A percentile compares a stretch with the other conserved stretches of the same genome.
Evolutionary conservation across 2,797 vertebrate species (phyloP).

Genomic region (Hydrolagus colliei): DNA sequence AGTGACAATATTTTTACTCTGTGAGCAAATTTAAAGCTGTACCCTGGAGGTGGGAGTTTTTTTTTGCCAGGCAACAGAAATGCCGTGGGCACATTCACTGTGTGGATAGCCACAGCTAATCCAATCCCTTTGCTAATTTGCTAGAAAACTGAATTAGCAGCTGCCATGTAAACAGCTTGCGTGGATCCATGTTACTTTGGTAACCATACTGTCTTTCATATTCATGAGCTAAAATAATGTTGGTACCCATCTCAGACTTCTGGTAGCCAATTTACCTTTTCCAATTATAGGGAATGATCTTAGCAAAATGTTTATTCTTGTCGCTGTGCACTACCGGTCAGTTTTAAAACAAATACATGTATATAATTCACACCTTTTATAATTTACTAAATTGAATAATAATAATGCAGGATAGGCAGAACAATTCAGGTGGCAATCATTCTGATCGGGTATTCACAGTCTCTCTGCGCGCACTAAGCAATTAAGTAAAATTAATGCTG

Average conservation of each 20-base stretch:
- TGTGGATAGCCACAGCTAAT: background rate
- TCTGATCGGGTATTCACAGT: background rate
- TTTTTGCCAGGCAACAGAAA: background rate
- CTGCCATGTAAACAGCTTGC: background rate
- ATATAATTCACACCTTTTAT: background rate
- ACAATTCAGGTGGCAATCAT: background rate
- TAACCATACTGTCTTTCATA: background rate
- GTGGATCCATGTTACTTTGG: background rate
- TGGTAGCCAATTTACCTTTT: background rate
- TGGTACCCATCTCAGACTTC: background rate
- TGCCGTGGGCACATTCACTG: background rate
- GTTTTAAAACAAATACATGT: background rate
- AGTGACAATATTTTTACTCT: background rate
- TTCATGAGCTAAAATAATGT: too few species aligned
- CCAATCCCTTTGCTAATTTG: background rate
- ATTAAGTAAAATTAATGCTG: background rate
- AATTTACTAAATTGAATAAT: background rate
- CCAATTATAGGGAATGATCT: background rate
- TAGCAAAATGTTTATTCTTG: background rate
- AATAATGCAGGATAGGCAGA: background rate
- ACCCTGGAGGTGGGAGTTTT: background rate
- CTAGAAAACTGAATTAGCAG: background rate
- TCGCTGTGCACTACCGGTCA: background rate
- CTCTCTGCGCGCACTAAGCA: background rate
- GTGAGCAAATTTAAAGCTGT: background rate